These are phyloP conservation scores for Coracopsis vasa DNA, from an alignment of 2,113 vertebrate species.

Conservation along the genomic window DNA sequence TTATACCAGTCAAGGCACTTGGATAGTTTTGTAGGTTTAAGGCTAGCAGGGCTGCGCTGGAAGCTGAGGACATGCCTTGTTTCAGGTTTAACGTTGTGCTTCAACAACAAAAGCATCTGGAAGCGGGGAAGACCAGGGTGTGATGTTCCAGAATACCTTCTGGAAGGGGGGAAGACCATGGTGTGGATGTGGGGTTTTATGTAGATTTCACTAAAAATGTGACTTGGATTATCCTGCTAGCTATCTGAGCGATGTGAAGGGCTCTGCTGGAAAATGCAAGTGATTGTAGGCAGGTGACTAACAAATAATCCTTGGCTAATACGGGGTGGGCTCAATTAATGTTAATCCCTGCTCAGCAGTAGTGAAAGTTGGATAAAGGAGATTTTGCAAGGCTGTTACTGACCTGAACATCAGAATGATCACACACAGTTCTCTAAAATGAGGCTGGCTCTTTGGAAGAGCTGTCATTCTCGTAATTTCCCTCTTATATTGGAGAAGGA, in stretches of 20 bases:
- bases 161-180: not conserved
- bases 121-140: not conserved
- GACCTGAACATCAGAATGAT: not conserved
- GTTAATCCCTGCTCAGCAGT: slow-evolving; percentile 45
- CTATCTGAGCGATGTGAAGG: not conserved
- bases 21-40: not conserved
- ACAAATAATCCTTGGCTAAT: slow-evolving; percentile 41
- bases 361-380: slow-evolving; percentile 53
- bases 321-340: slow-evolving; percentile 2
- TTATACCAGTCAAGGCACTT: not conserved
- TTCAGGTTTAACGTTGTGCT: not conserved
- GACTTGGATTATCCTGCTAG: slow-evolving; percentile 11
- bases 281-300: slow-evolving; percentile 4
- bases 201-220: not conserved
- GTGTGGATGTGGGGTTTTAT: not conserved
- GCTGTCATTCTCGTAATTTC: not conserved
- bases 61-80: not conserved
- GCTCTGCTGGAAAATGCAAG: slow-evolving; percentile 22
- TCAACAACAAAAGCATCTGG: not conserved
- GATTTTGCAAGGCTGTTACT: not conserved
- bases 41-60: not conserved
- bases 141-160: not conserved
- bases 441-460: not conserved
- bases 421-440: not conserved
- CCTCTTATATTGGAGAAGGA: not conserved